Base-by-base conservation (phyloP, 2,797 vertebrate species). In the Neosilurus mollespiculum region DNA sequence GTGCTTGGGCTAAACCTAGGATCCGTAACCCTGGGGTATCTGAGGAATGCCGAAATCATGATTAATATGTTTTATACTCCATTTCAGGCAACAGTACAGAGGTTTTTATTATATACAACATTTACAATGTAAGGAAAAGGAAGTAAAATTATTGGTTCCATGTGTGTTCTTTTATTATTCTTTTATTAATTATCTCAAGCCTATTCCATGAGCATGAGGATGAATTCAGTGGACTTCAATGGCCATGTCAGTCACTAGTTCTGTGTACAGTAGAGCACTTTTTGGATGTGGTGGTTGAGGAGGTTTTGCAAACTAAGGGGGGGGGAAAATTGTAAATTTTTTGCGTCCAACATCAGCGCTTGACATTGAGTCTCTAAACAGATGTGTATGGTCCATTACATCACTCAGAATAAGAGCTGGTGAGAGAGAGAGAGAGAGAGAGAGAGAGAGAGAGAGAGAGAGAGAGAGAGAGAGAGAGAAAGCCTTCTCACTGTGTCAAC, bases 1-100 rank as follows among this genome's bases (percentile, higher is more conserved):
- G 88, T 90, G 91, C 90, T 93, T 93, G 89, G 87, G 91, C 90
- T 90, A 91, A 91, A 26, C 85, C 82, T 87, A 72, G 88, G 87
- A 87, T 83, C 89, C 89, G 86, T 86, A 88, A 83, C 88, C 93
- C 94, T 90, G 87, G 91, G 92, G 93, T 78, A 92, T 94, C 96
- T 98, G 92, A 83, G 67, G 90, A 90, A 86, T 90, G 62, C 88
- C 91, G 82, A 91, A 72, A 51, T 82, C 77, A 84, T 54, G 86
- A 89, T 81, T 89, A 88, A 78, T 83, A 71, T 93, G 92, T 94
- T 89, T 89, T 93, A 93, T 83, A 77, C 20, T 81, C 84, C 83
- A 84, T 73, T 61, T 61, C 26, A 3, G 89, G 84, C 78, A 37
- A 53, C 3, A 14, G 15, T 22, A 1, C 3, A 22, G 10, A 11